phyloP scores from a whole-genome alignment of 1,140 invertebrate species.

The Drosophila gunungcola region DNA sequence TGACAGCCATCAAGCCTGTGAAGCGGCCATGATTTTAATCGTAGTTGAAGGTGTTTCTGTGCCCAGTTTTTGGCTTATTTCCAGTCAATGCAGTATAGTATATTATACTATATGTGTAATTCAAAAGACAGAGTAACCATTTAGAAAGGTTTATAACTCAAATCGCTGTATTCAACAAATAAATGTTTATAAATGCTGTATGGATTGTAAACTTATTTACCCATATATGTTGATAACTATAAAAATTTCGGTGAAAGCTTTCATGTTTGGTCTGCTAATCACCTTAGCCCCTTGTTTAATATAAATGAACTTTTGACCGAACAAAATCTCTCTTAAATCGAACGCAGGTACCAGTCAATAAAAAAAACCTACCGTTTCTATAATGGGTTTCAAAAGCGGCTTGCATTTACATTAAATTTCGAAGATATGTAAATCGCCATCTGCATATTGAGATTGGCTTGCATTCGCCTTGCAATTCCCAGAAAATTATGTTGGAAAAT shows the following conservation, averaged over 20 bases:
- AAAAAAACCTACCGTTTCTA: slow-evolving; percentile 22
- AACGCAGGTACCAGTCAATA: slow-evolving; percentile 1
- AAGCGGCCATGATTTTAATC: slow-evolving; percentile 48
- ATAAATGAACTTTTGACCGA: slow-evolving; percentile 2
- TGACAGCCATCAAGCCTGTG: slow-evolving; percentile 35
- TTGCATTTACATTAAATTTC: slow-evolving; percentile 55
- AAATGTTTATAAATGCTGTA: not conserved
- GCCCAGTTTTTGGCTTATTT: slow-evolving; percentile 14
- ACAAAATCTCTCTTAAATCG: not conserved
- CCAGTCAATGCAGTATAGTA: not conserved
- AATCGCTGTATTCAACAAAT: not conserved
- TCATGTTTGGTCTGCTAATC: not conserved
- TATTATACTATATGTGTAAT: not conserved
- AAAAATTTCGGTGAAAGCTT: slow-evolving; percentile 4
- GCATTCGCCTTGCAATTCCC: slow-evolving; percentile 51
- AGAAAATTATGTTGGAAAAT: slow-evolving; percentile 71
- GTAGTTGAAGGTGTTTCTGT: slow-evolving; percentile 46
- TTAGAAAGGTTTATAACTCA: not conserved
- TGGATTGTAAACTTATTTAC: not conserved
- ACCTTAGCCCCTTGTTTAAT: slow-evolving; percentile 2
- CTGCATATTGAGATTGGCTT: slow-evolving; percentile 41
- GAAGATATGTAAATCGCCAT: slow-evolving; percentile 57
- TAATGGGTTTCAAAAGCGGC: slow-evolving; percentile 16
- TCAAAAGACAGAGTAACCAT: not conserved
- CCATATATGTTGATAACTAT: not conserved